A percentile compares a stretch with the other conserved stretches of the same genome.
phyloP scores from a whole-genome alignment of 2,888 invertebrate species.

The Sinhomidia bicolor region DNA sequence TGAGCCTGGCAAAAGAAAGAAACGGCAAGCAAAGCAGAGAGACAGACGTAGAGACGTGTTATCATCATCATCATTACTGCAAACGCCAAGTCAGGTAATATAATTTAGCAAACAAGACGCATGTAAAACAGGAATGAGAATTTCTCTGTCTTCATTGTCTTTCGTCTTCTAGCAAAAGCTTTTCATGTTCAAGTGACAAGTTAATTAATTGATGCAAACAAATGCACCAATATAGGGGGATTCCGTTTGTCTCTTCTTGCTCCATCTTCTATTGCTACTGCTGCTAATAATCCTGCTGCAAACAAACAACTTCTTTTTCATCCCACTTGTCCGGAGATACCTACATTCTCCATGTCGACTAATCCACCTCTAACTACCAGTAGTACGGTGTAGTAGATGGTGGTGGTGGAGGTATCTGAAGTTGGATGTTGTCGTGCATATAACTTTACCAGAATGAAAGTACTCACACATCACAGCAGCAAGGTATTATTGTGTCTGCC shows the following conservation, averaged over 20 bases:
- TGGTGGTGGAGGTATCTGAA: no score
- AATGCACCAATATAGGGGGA: slow-evolving; percentile 48
- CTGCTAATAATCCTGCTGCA: no score
- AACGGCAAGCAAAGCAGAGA: not conserved
- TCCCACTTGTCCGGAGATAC: slow-evolving; percentile 24
- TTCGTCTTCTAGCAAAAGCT: slow-evolving; percentile 22
- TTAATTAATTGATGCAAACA: slow-evolving; percentile 72
- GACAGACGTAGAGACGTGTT: slow-evolving; percentile 12
- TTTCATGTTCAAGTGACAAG: slow-evolving; percentile 68
- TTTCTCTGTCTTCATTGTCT: slow-evolving; percentile 12
- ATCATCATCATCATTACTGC: slow-evolving; percentile 22
- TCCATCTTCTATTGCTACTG: not conserved
- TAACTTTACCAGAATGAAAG: no score
- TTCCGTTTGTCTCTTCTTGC: not conserved
- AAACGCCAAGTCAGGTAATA: slow-evolving; percentile 19
- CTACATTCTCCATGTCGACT: not conserved
- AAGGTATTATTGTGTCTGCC: not conserved
- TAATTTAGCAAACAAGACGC: slow-evolving; percentile 34
- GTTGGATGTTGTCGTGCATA: no score
- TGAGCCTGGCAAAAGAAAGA: slow-evolving; percentile 4
- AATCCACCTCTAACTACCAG: not conserved
- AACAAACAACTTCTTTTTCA: not conserved
- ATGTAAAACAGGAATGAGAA: slow-evolving; percentile 51
- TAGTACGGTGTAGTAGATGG: no score
- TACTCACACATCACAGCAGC: no score